Evolutionary conservation across 1,140 invertebrate species (phyloP), one percentile per base, ranked within the genome.

Genomic region (Dinoponera quadriceps): DNA sequence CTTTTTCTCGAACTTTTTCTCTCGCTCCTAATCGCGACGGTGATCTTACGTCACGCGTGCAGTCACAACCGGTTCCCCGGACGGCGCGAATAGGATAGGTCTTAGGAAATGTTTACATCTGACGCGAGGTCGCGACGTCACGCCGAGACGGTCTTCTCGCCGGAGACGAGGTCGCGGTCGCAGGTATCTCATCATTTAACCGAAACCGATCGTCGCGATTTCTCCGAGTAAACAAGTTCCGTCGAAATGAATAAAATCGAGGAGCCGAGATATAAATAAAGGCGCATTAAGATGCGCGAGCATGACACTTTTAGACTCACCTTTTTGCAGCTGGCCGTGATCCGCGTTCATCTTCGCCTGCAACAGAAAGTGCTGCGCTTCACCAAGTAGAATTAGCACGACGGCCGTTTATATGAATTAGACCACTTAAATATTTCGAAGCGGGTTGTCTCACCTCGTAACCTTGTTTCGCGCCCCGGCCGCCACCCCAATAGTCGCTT

Each of bases 331-430:
- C 83, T 95, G 95, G 83, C 93, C 92, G 74, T 95, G 94, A 84
- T 95, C 94, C 62, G 94, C 94, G 87, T 95, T 95, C 94, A 95
- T 95, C 91, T 95, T 95, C 59, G 95, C 95, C 95, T 95, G 94
- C 74, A 95, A 95, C 92, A 93, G 85, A 93, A 94, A 93, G 90
- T 94, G 94, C 93, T 94, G 86, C 86, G 89, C 88, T 91, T 94
- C 88, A 94, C 89, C 90, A 94, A 93, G 92, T 93, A 93, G 92
- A 93, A 93, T 88, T 88, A 88, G 87, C 87, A 88, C 87, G 66
- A 71, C 66, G 77, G 18, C 51, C 60, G 62, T 77, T 83, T 68
- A 84, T 84, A 86, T 85, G 62, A 60, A 73, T 85, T 44, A 59
- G 59, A 71, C 81, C 49, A 59, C 55, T 84, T 54, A 89, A 72